Base-by-base conservation (phyloP, 1,140 invertebrate species). In the Papilio xuthus region DNA sequence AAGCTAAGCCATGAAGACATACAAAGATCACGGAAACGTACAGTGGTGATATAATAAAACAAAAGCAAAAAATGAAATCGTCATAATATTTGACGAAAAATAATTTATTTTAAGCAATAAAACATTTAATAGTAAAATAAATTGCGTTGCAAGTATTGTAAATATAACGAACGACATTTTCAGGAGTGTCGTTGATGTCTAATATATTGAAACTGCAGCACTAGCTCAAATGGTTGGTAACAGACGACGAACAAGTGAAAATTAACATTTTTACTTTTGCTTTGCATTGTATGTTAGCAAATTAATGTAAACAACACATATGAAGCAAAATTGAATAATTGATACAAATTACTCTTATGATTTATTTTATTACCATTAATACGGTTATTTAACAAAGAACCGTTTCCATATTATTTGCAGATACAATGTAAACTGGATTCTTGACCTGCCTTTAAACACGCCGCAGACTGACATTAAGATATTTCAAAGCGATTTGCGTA, bases 151-250 rank as follows among this genome's bases (percentile, higher is more conserved):
- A n/a, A n/a, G n/a, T n/a, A n/a, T 4, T 15, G 44, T 15, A 10
- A 47, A 47, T 56, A 3, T 20, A 20, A n/a, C 44, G 44, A 20
- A n/a, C 44, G 44, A 47, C 47, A 37, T 50, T 53, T 18, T 26
- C 3, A 44, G 12, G 7, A 26, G 41, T 15, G 73, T 44, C 78
- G 78, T 79, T 79, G 73, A 79, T 75, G 78, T 79, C 73, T 79
- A 76, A 76, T 76, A 79, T 69, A 77, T 50, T n/a, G 72, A 60
- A 13, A 60, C 26, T 3, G 4, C 10, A 26, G 23, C 9, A 20
- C 50, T 56, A 23, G 50, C 8, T 8, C 6, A n/a, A 20, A 20
- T 0, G 44, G 15, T 15, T 47, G 44, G 15, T 47, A 15, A 50
- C 18, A n/a, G 13, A 50, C 18, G n/a, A n/a, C n/a, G n/a, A n/a